Conservation (phyloP, 2,797 vertebrate genomes). For the Cossypha niveicapilla region DNA sequence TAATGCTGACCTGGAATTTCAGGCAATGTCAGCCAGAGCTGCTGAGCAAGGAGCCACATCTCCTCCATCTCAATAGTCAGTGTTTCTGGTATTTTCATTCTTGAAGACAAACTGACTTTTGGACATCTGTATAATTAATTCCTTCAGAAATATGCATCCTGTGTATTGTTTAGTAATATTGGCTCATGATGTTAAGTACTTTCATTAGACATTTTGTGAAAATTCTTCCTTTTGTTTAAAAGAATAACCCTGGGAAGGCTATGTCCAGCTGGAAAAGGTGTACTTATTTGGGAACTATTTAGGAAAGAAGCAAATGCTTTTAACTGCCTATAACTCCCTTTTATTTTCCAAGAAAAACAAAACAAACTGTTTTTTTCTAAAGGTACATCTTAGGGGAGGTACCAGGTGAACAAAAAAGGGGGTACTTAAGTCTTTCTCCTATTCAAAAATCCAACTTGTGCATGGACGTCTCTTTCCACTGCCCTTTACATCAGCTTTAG, state of each 20-base stretch:
- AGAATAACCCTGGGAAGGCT: not conserved
- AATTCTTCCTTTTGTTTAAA: not conserved
- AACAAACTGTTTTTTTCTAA: not conserved
- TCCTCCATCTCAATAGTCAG: not conserved
- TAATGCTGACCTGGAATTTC: not conserved
- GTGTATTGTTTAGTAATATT: not conserved
- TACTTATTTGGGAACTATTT: not conserved
- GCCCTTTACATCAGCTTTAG: not conserved
- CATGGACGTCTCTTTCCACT: not conserved
- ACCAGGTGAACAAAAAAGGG: not conserved
- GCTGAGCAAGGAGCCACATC: not conserved
- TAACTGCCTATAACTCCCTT: not conserved
- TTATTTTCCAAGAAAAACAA: not conserved
- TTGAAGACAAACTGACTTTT: not conserved
- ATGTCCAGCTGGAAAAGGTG: not conserved
- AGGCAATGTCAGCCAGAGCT: not conserved
- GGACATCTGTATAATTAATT: not conserved
- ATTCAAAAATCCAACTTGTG: not conserved
- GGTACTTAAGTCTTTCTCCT: not conserved
- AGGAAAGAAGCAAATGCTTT: not conserved
- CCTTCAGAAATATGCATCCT: not conserved
- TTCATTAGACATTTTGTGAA: not conserved
- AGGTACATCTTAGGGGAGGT: not conserved
- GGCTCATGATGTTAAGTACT: not conserved
- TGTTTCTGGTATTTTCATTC: not conserved